Percentiles rank a stretch among this genome's conserved stretches.
phyloP scores from a whole-genome alignment of 2,888 invertebrate genomes.

The Cyrtodaria siliqua region DNA sequence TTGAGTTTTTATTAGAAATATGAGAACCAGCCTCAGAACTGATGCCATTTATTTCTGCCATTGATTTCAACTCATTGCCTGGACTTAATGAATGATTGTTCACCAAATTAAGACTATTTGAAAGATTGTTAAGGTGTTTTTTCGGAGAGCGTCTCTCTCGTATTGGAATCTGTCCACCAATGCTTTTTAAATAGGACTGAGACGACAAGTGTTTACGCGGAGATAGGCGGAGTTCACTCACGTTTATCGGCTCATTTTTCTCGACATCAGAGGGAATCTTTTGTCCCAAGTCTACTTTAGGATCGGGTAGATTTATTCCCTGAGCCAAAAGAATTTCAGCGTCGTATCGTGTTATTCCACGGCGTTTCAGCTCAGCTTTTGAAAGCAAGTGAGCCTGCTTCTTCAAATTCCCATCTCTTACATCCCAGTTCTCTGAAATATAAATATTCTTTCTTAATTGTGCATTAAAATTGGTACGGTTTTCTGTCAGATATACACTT shows the following conservation, averaged over 20 bases:
- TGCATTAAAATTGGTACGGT: too few relatives aligned
- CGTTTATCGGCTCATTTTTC: slow-evolving; percentile 51
- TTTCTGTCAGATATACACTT: too few relatives aligned
- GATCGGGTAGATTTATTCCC: slow-evolving; percentile 80
- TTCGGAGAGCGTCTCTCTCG: slow-evolving; percentile 17
- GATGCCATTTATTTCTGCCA: too few relatives aligned
- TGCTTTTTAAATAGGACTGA: slow-evolving; percentile 49
- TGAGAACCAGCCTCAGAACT: slow-evolving; percentile 3
- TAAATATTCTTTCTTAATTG: too few relatives aligned
- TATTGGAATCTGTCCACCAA: slow-evolving; percentile 9
- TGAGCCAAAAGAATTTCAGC: slow-evolving; percentile 84
- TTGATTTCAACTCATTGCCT: too few relatives aligned
- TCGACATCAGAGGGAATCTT: slow-evolving; percentile 41
- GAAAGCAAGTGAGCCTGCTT: slow-evolving; percentile 82
- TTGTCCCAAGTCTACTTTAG: slow-evolving; percentile 69
- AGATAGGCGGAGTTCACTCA: slow-evolving; percentile 55
- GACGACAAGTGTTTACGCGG: slow-evolving; percentile 61
- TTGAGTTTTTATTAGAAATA: too few relatives aligned
- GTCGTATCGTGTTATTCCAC: slow-evolving; percentile 85
- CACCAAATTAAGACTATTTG: slow-evolving; percentile 22
- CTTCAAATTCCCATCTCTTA: slow-evolving; percentile 81
- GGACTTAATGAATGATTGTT: slow-evolving; percentile 12
- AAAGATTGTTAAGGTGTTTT: slow-evolving; percentile 27
- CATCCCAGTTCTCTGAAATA: slow-evolving; percentile 80
- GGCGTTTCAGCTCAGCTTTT: slow-evolving; percentile 80